A percentile compares a stretch with the other conserved stretches of the same genome.
phyloP scores from a whole-genome alignment of 2,113 vertebrate species.

The Geococcyx californianus region DNA sequence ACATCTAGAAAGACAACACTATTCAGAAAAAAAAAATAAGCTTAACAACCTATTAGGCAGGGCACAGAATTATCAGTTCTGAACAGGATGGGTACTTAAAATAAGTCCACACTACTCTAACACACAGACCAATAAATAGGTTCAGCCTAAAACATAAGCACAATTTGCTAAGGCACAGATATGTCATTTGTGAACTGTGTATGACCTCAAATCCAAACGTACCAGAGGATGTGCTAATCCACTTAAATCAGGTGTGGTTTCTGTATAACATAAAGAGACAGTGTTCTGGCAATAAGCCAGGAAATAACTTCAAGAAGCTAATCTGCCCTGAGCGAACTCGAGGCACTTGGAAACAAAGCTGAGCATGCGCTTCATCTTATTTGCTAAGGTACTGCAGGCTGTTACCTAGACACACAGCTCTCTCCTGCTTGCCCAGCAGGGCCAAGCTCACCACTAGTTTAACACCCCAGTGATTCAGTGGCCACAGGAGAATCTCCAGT shows the following conservation, averaged over 20 bases:
- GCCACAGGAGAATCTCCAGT: background rate
- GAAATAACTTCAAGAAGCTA: constrained; percentile 8
- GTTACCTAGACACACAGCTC: background rate
- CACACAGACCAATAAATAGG: background rate
- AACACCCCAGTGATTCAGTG: background rate
- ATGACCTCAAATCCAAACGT: background rate
- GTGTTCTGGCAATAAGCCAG: background rate
- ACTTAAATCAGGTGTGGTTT: background rate
- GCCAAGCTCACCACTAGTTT: background rate
- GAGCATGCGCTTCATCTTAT: background rate
- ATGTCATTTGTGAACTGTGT: background rate
- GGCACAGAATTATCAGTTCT: background rate
- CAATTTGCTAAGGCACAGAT: background rate
- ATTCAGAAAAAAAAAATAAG: background rate
- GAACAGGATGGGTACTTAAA: background rate
- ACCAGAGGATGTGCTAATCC: background rate
- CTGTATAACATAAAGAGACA: background rate
- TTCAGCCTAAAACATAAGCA: background rate
- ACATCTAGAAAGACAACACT: background rate
- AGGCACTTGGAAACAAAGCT: background rate
- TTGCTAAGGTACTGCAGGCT: background rate
- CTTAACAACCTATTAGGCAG: background rate
- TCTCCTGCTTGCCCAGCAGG: background rate
- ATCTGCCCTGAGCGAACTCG: background rate
- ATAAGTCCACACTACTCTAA: background rate